Percentiles rank a stretch among this genome's conserved stretches.
Conservation (phyloP, 2,888 invertebrate species). For the Calameuta filiformis region DNA sequence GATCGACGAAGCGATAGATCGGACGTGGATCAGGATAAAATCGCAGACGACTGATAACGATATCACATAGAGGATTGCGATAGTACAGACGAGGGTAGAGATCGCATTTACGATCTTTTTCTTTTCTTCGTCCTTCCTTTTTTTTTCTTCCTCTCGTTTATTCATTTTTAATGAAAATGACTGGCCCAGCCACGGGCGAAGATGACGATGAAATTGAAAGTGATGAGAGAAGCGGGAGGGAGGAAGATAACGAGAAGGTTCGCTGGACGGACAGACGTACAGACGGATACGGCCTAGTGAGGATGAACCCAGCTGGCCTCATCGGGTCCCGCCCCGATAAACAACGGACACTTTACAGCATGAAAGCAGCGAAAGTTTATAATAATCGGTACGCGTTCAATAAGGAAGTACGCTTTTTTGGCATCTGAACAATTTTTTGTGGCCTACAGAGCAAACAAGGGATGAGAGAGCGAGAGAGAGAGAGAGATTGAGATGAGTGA, state of each 20-base stretch:
- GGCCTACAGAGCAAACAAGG: conserved; percentile 64
- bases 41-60: background rate
- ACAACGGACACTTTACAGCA: conserved; percentile 32
- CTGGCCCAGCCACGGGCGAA: conserved; percentile 42
- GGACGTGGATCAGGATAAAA: background rate
- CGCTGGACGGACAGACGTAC: conserved; percentile 32
- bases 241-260: conserved; percentile 11
- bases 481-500: background rate
- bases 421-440: conserved; percentile 58
- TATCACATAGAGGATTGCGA: background rate
- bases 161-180: conserved; percentile 41
- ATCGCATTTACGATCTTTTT: background rate
- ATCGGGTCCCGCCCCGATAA: conserved; percentile 58
- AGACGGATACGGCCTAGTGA: conserved; percentile 60
- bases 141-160: conserved; percentile 29
- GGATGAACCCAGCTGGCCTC: conserved; percentile 65
- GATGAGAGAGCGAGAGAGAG: background rate
- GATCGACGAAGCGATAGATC: background rate
- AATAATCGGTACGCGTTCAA: conserved; percentile 42
- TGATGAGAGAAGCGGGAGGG: conserved; percentile 17
- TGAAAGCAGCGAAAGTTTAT: conserved; percentile 24
- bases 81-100: background rate
- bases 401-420: conserved; percentile 48
- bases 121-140: background rate
- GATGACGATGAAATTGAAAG: conserved; percentile 21